Base-by-base conservation (phyloP, 2,888 invertebrate species). In the Polietes domitor region DNA sequence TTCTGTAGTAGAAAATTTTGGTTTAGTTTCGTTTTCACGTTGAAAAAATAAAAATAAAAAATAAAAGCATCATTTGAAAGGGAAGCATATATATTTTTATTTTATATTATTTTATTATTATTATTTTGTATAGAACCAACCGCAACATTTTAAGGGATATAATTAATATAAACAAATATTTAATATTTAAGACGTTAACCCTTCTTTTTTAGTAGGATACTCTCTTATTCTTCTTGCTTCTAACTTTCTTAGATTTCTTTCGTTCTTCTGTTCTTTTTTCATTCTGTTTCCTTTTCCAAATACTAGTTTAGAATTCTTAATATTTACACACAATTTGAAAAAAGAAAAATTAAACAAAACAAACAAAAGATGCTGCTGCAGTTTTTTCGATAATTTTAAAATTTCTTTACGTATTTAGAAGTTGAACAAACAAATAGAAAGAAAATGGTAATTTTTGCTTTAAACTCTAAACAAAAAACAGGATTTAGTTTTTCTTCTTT, bases 291-390 rank as follows among this genome's bases (percentile, higher is more conserved):
- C 37, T 75, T 63, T 78, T 75, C 32, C 63, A 53, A 53, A 76
- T 41, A 28, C 28, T 26, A 65, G 41, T 65, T 65, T 17, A 41
- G 41, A 58, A 58, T 78, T 53, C 37, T 58, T 1, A 72, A 71
- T 50, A 76, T 32, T 55, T 53, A 24, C 41, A 47, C n/a, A n/a
- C n/a, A 63, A 47, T 70, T n/a, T 24, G 47, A 53, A 32, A 32
- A 58, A 7, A 77, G 37, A 50, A 80, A 83, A 72, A 73, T 37
- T 28, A 74, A 68, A 58, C n/a, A 61, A 70, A n/a, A 61, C 1
- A 7, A 26, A 26, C 26, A 32, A 6, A 63, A 80, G 77, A 75
- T 77, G 77, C 80, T 80, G 74, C 77, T 80, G 80, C 83, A 83
- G 83, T 79, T 79, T 79, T 65, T 79, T 19, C 58, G 26, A 26